Conservation (phyloP, 2,888 invertebrate genomes). For the Macropis europaea region DNA sequence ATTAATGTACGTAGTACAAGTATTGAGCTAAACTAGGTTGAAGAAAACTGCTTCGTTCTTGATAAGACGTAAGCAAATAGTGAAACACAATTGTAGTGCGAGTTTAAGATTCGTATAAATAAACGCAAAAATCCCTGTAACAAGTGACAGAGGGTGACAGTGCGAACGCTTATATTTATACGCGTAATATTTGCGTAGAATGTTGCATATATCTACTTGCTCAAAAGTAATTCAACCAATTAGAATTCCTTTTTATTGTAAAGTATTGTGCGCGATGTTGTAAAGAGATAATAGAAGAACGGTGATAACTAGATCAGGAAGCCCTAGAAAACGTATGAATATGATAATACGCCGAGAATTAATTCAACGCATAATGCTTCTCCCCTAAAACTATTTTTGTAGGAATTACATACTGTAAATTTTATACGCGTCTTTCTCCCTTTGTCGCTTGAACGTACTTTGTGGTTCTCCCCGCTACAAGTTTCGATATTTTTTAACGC, state of each 20-base stretch:
- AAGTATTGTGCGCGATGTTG: constrained; percentile 48
- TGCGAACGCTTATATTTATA: constrained; percentile 31
- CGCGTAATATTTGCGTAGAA: constrained; percentile 33
- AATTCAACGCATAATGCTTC: constrained; percentile 26
- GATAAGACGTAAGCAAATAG: constrained; percentile 28
- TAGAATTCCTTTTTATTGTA: constrained; percentile 68
- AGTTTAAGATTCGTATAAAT: constrained; percentile 40
- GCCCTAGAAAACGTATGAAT: constrained; percentile 32
- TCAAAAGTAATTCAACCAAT: constrained; percentile 49
- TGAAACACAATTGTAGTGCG: constrained; percentile 26
- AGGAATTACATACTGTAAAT: constrained; percentile 26
- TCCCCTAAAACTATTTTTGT: constrained; percentile 56
- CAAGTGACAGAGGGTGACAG: constrained; percentile 51
- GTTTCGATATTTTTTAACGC: constrained; percentile 65
- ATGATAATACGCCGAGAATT: constrained; percentile 6
- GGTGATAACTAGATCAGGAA: constrained; percentile 53
- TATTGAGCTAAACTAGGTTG: constrained; percentile 31
- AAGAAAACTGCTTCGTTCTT: constrained; percentile 35
- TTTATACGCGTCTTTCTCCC: constrained; percentile 46
- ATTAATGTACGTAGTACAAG: constrained; percentile 47
- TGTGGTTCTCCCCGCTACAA: constrained; percentile 40
- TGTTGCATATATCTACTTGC: constrained; percentile 50
- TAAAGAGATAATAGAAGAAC: constrained; percentile 51
- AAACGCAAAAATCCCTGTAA: constrained; percentile 37
- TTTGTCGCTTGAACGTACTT: constrained; percentile 61